Evolutionary conservation across 1,140 invertebrate genomes (phyloP), one percentile per base, ranked within the genome.

Genomic region (Atopsyche davidsoni): DNA sequence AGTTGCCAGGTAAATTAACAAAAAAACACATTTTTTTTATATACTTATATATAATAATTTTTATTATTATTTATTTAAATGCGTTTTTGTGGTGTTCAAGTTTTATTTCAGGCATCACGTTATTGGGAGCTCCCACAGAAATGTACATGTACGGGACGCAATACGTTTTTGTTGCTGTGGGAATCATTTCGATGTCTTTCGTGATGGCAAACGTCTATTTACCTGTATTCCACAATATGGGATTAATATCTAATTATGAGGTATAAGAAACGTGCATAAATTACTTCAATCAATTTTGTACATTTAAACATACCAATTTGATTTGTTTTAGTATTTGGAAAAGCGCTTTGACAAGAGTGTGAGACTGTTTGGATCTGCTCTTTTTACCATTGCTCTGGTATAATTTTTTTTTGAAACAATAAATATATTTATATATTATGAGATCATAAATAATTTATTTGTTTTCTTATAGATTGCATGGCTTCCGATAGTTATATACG

Each of bases 31-130:
- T n/a, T n/a, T n/a, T n/a, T n/a, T n/a, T n/a, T n/a, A n/a, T n/a
- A n/a, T n/a, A n/a, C n/a, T n/a, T n/a, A 28, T 28, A 7, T 28
- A 7, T 7, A 28, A 7, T 28, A 7, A n/a, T 28, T 28, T 28
- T n/a, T 28, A n/a, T 28, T 28, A n/a, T 28, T 28, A 28, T n/a
- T 7, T 28, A 28, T 28, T 7, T n/a, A 28, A 28, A 28, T 31
- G n/a, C n/a, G n/a, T n/a, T n/a, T n/a, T n/a, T n/a, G n/a, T n/a
- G n/a, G n/a, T 38, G 60, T 72, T 67, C 28, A 67, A 92, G 88
- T 68, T 94, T 92, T 62, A 85, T 95, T 61, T 95, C 91, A 7
- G 90, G 92, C 1, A 91, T 88, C 44, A 85, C 85, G 0, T 62
- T 88, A 1, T 65, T 88, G 41, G 89, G 89, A 0, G 87, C 81